These are phyloP conservation scores for Ligdia adustata DNA, from an alignment of 2,888 invertebrate genomes.

Conservation along the genomic window DNA sequence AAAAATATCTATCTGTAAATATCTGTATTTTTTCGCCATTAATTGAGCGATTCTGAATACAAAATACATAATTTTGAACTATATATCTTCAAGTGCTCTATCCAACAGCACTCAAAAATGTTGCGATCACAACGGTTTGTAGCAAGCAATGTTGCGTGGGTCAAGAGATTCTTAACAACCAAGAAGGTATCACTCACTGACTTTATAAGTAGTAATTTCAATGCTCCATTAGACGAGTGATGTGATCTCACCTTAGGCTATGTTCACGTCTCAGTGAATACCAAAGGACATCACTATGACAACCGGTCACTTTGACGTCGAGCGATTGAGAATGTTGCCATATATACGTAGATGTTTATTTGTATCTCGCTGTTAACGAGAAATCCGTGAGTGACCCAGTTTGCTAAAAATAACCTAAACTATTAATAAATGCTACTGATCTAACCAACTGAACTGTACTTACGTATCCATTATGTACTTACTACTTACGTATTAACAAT, in stretches of 20 bases:
- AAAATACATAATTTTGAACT: no score
- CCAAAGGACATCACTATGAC: conserved; percentile 39
- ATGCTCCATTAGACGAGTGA: conserved; percentile 7
- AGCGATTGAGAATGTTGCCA: conserved; percentile 28
- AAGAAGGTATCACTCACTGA: background rate
- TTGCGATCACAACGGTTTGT: background rate
- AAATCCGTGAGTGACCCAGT: no score
- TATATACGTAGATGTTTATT: background rate
- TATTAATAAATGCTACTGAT: no score
- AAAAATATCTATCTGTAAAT: no score
- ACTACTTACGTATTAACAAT: no score
- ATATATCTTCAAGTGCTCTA: background rate
- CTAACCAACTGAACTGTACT: no score
- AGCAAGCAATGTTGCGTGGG: conserved; percentile 7
- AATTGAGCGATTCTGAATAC: no score
- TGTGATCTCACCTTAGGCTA: conserved; percentile 34
- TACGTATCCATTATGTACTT: no score
- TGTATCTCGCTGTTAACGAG: no score
- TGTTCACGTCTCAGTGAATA: conserved; percentile 33
- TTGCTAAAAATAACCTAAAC: no score
- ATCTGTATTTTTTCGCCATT: no score
- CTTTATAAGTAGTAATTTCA: conserved; percentile 14
- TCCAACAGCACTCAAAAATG: background rate
- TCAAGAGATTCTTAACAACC: conserved; percentile 1
- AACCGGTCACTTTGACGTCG: conserved; percentile 41